phyloP scores from a whole-genome alignment of 2,113 vertebrate species.

The Synodontis membranacea region DNA sequence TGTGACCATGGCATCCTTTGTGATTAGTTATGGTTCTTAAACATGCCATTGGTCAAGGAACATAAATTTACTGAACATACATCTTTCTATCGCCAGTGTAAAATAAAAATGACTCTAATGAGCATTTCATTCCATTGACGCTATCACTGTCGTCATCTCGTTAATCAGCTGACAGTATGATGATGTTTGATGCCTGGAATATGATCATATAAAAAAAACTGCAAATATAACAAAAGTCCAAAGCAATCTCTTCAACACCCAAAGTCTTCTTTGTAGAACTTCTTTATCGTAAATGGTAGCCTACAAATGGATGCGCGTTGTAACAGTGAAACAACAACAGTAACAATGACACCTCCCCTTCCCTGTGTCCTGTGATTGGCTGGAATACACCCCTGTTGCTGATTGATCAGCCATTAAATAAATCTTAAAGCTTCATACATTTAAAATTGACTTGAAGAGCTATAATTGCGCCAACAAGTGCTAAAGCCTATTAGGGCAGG shows the following conservation, averaged over 20 bases:
- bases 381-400: too few relatives aligned
- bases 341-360: too few relatives aligned
- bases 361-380: too few relatives aligned
- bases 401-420: neutral
- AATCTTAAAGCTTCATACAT: neutral
- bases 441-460: neutral
- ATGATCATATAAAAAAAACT: too few relatives aligned
- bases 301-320: too few relatives aligned
- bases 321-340: too few relatives aligned
- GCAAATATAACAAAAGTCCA: neutral
- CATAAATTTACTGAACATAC: conserved; percentile 23
- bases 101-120: neutral
- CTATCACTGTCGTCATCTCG: neutral
- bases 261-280: neutral
- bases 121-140: neutral
- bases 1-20: neutral
- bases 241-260: neutral
- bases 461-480: neutral
- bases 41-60: neutral
- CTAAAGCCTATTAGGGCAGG: neutral
- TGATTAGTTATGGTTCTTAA: conserved; percentile 3
- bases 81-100: neutral
- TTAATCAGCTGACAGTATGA: neutral
- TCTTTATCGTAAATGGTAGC: neutral
- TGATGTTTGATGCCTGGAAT: neutral